These are phyloP conservation scores for Lagorchestes hirsutus DNA, from an alignment of 2,797 vertebrate genomes.

Conservation along the genomic window DNA sequence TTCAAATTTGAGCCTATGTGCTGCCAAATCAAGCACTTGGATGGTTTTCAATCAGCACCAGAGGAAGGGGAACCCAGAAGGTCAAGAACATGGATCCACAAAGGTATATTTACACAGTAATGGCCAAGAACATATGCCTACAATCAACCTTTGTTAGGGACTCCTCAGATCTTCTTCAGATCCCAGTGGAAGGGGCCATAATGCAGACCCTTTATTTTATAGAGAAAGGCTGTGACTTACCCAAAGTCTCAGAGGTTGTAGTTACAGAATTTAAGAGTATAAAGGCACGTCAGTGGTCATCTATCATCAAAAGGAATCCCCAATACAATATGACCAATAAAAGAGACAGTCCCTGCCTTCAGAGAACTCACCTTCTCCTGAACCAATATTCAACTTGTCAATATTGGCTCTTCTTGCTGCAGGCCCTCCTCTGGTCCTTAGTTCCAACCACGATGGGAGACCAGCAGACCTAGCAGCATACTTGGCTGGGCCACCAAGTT, in stretches of 20 bases:
- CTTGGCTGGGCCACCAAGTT: constrained; percentile 32
- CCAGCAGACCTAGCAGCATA: constrained; percentile 26
- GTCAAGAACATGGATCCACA: neutral
- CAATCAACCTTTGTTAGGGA: neutral
- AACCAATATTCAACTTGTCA: neutral
- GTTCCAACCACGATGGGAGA: neutral
- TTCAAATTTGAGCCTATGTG: neutral
- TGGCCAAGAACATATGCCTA: neutral
- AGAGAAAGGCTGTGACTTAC: neutral
- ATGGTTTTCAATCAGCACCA: neutral
- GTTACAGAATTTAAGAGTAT: neutral
- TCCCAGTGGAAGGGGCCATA: neutral
- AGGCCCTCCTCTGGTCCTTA: neutral
- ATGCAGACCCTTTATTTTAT: neutral
- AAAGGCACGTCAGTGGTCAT: neutral
- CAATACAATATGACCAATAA: neutral
- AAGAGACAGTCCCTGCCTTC: neutral
- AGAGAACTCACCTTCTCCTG: neutral
- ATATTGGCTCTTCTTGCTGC: neutral
- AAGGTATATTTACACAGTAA: neutral
- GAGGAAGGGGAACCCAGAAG: neutral
- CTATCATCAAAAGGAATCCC: neutral
- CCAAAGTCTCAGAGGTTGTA: neutral
- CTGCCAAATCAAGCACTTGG: neutral
- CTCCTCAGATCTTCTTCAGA: neutral